Evolutionary conservation across 1,140 invertebrate species (phyloP), one percentile per base, ranked within the genome.

Genomic region (Drosophila nikananu): DNA sequence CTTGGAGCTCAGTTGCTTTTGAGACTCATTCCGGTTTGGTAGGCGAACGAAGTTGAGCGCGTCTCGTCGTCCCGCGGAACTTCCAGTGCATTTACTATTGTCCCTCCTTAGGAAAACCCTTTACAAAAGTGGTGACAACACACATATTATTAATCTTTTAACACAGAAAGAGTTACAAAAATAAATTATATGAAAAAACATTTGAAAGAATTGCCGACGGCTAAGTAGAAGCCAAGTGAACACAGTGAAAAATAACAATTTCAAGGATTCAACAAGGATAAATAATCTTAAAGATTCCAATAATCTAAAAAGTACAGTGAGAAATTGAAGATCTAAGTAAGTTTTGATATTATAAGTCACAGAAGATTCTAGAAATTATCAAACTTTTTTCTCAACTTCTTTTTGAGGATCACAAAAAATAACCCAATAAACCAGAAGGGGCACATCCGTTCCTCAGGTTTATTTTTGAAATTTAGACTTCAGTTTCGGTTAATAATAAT

Each of bases 11-110:
- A 76, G 78, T 81, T 54, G 55, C 63, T 57, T 60, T 68, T 67
- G 64, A 70, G 65, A 77, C 51, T 91, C 86, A 92, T 83, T 92
- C 91, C 91, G 91, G 91, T 92, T 92, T 91, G 91, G 68, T 72
- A 86, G 76, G 74, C 77, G 57, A 86, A 76, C 86, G 80, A 63
- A 62, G 83, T 77, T 78, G 75, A 83, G 75, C 81, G 81, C 86
- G 73, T 65, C 66, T 41, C 61, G 65, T 51, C 61, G 42, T 42
- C 44, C 83, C 84, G 83, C 84, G 77, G 68, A 81, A 68, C 62
- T 30, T 75, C 17, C 59, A 81, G 71, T 81, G 57, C 52, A 81
- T 25, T 63, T 25, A 51, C 35, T 35, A 30, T 41, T 57, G 37
- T 32, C 35, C n/a, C 25, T 39, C 17, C 17, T 15, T 25, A 42